Evolutionary conservation across 1,140 invertebrate genomes (phyloP).

Genomic region (Caenorhabditis tropicalis): DNA sequence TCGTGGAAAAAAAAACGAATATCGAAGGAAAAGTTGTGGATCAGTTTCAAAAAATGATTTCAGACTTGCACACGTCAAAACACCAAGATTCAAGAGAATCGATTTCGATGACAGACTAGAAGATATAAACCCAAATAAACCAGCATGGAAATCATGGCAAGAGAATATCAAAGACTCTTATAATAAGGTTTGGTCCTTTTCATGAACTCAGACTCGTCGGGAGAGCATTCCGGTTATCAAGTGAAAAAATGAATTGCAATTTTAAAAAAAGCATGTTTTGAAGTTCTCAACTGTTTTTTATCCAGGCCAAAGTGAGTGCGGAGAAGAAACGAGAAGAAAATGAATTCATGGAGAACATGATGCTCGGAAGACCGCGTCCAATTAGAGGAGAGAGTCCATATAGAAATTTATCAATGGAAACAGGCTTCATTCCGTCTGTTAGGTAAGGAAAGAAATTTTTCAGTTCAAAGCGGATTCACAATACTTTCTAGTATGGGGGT

Average conservation of each 20-base stretch:
- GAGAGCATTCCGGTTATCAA: not conserved
- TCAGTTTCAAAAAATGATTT: too few species aligned
- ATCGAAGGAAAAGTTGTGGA: too few species aligned
- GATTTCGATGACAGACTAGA: conserved; percentile 68
- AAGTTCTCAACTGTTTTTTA: not conserved
- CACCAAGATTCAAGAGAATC: conserved; percentile 65
- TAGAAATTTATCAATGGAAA: conserved; percentile 63
- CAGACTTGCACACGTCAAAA: conserved; percentile 57
- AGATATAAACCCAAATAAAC: conserved; percentile 60
- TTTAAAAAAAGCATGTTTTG: not conserved
- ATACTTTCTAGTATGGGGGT: too few species aligned
- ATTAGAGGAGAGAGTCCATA: conserved; percentile 64
- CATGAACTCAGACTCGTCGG: not conserved
- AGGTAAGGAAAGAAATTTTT: not conserved
- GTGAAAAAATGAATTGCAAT: not conserved
- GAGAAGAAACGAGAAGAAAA: conserved; percentile 65
- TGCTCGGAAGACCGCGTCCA: conserved; percentile 52
- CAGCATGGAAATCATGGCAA: conserved; percentile 68
- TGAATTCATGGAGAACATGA: conserved; percentile 63
- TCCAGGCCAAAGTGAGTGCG: conserved; percentile 65
- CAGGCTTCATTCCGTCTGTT: conserved; percentile 47
- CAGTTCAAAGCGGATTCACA: too few species aligned
- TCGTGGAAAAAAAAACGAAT: too few species aligned
- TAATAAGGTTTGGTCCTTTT: conserved; percentile 59
- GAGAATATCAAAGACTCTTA: conserved; percentile 69